phyloP scores from a whole-genome alignment of 2,797 vertebrate genomes.

The Cebuella pygmaea region DNA sequence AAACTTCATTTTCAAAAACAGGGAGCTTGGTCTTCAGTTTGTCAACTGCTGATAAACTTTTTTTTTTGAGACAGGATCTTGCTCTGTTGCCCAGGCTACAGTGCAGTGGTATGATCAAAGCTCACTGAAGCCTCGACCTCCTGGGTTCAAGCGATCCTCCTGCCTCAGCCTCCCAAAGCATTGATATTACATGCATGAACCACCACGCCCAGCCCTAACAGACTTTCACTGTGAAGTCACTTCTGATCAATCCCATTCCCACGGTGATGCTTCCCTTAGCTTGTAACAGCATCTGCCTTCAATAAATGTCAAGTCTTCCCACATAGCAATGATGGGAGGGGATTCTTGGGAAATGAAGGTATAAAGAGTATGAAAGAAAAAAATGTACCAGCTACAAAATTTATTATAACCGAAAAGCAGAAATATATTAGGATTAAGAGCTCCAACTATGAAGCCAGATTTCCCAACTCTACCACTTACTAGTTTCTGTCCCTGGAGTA shows the following conservation, averaged over 20 bases:
- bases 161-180: neutral
- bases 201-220: neutral
- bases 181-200: neutral
- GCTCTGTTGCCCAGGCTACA: neutral
- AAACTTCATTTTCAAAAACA: constrained; percentile 1
- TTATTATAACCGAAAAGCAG: neutral
- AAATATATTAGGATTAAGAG: neutral
- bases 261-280: neutral
- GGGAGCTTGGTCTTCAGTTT: neutral
- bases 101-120: neutral
- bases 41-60: neutral
- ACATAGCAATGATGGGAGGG: neutral
- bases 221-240: neutral
- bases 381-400: neutral
- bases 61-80: neutral
- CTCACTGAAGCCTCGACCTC: neutral
- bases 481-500: neutral
- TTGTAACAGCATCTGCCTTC: neutral
- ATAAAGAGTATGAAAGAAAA: neutral
- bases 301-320: neutral
- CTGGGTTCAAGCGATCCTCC: neutral
- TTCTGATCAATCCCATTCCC: neutral
- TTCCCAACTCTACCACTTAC: neutral
- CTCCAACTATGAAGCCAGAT: neutral
- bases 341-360: neutral